Percentiles rank a stretch among this genome's conserved stretches.
phyloP scores from a whole-genome alignment of 2,888 invertebrate genomes.

The Entomobrya proxima region DNA sequence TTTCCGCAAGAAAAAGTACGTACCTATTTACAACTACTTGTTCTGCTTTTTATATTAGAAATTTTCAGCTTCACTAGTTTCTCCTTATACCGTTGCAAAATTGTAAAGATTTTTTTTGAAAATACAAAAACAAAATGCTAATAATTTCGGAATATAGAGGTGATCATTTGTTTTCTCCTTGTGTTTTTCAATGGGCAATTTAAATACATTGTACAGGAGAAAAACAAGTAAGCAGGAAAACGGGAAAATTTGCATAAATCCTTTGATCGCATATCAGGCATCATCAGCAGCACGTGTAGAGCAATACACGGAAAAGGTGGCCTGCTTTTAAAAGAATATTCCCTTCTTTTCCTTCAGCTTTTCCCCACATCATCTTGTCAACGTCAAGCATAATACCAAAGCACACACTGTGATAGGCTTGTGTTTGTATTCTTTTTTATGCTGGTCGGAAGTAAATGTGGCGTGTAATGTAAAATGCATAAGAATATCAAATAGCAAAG shows the following conservation, averaged over 20 bases:
- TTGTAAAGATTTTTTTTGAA: too few species aligned
- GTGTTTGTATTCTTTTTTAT: neutral
- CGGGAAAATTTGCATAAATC: neutral
- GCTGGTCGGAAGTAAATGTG: neutral
- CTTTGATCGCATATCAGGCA: neutral
- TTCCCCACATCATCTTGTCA: too few species aligned
- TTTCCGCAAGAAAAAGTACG: too few species aligned
- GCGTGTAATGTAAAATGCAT: constrained; percentile 8
- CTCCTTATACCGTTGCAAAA: too few species aligned
- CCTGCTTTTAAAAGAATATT: neutral
- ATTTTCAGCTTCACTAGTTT: too few species aligned
- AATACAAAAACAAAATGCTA: neutral
- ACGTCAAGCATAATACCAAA: too few species aligned
- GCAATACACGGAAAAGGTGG: neutral
- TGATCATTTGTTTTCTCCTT: neutral
- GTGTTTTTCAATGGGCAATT: neutral
- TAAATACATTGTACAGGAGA: neutral
- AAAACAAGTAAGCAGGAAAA: neutral
- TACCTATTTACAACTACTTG: too few species aligned
- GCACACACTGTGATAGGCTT: constrained; percentile 7
- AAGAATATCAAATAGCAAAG: neutral
- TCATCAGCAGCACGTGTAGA: neutral
- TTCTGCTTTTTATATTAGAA: too few species aligned
- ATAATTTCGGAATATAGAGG: neutral
- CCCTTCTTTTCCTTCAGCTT: too few species aligned